A percentile compares a stretch with the other conserved stretches of the same genome.
Conservation (phyloP, 2,113 vertebrate species). For the Ammodytes dubius region DNA sequence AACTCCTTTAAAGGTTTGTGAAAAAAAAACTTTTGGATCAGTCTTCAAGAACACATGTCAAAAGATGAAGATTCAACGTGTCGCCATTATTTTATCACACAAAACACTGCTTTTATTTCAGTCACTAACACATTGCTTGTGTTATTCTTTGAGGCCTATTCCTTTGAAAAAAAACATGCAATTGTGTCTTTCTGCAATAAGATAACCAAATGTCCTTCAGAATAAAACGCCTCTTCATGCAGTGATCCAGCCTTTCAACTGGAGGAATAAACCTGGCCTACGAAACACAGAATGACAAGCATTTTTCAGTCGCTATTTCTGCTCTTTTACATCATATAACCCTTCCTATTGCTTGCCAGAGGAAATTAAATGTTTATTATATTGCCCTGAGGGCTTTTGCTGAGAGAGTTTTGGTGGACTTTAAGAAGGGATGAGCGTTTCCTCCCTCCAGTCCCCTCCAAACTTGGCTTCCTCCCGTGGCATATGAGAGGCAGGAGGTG, state of each 20-base stretch:
- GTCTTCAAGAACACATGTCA: not conserved
- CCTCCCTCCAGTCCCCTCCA: conserved; percentile 49
- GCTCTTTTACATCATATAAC: conserved; percentile 80
- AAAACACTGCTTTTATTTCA: not conserved
- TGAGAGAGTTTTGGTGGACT: conserved; percentile 63
- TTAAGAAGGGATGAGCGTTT: conserved; percentile 73
- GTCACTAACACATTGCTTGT: not conserved
- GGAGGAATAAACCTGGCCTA: conserved; percentile 31
- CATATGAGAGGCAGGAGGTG: conserved; percentile 60
- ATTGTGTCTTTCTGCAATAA: conserved; percentile 25
- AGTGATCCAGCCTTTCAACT: conserved; percentile 26
- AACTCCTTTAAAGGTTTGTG: conserved; percentile 6
- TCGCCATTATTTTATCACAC: not conserved
- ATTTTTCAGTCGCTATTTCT: conserved; percentile 67
- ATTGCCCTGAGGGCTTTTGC: conserved; percentile 69
- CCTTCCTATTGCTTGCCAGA: conserved; percentile 79
- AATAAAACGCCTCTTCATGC: conserved; percentile 28
- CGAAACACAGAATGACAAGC: conserved; percentile 67
- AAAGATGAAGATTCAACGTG: not conserved
- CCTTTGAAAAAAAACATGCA: conserved; percentile 49
- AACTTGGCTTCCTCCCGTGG: conserved; percentile 64
- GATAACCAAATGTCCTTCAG: conserved; percentile 40
- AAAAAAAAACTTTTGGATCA: conserved; percentile 20
- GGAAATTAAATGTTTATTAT: conserved; percentile 88
- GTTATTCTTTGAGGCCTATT: not conserved